These are phyloP conservation scores for Dugesia japonica DNA, from an alignment of 2,888 invertebrate genomes.

Conservation along the genomic window DNA sequence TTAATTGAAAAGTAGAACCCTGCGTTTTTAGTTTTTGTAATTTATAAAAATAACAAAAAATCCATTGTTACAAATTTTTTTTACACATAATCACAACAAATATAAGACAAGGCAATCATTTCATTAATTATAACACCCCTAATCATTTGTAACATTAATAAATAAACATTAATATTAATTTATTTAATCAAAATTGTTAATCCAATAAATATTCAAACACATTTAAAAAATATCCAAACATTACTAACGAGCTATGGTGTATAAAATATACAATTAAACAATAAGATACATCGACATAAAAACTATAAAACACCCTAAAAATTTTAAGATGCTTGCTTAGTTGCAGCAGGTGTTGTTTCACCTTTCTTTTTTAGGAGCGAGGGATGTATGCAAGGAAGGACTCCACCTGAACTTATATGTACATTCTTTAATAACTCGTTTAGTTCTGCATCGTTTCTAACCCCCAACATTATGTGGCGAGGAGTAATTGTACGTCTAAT, in stretches of 20 bases:
- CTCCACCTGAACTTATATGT: constrained; percentile 28
- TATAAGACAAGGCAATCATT: too few species aligned
- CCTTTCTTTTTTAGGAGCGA: constrained; percentile 29
- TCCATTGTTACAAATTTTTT: too few species aligned
- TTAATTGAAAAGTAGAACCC: too few species aligned
- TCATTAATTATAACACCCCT: too few species aligned
- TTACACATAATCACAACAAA: too few species aligned
- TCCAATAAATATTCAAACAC: neutral
- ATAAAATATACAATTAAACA: constrained; percentile 13
- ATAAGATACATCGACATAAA: constrained; percentile 14
- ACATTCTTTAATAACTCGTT: constrained; percentile 30
- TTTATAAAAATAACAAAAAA: too few species aligned
- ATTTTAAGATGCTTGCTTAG: neutral
- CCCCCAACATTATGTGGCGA: constrained; percentile 30
- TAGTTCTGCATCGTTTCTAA: constrained; percentile 29
- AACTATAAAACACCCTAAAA: neutral
- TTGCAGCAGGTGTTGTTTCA: constrained; percentile 7
- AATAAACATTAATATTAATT: constrained; percentile 10
- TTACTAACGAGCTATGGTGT: constrained; percentile 15
- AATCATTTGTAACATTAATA: constrained; percentile 1
- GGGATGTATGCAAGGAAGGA: constrained; percentile 30
- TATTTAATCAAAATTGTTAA: neutral
- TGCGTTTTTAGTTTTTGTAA: too few species aligned
- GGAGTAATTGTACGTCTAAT: constrained; percentile 26
- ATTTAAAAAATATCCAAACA: constrained; percentile 12